Base-by-base conservation (phyloP, 2,888 invertebrate genomes). In the Mesoligia furuncula region DNA sequence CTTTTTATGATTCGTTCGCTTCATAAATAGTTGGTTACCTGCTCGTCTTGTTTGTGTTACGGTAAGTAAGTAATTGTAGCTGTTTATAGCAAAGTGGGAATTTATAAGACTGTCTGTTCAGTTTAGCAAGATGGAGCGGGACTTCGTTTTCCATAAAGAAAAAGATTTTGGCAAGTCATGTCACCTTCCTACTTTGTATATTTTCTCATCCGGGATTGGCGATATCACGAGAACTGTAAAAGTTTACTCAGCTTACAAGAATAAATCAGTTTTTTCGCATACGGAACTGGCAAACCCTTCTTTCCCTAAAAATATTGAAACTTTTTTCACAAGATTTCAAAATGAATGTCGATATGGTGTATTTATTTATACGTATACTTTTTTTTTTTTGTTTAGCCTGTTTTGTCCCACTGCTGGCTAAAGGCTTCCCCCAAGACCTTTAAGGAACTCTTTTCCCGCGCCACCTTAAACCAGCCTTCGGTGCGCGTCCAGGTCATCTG, bases 1-100 rank as follows among this genome's bases (percentile, higher is more conserved):
- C 66, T 85, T 85, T 87, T 87, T 85, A 85, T 88, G 75, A 79
- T 83, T 78, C 71, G 72, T 79, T 86, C 27, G 81, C 78, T 81
- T 79, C 68, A 80, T 80, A 85, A 83, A 88, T 76, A 78, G 76
- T 75, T 79, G 45, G 80, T 68, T 88, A 79, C 81, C 76, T 86
- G 74, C 54, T 70, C 54, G n/a, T 69, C 51, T 78, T 74, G 72
- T 71, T 85, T 78, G 54, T 66, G 74, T 73, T 64, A 85, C 39
- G 39, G 42, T 80, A 31, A 36, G 48, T 69, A 54, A 24, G 15
- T 78, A 68, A 66, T 79, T 74, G 61, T 36, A 59, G 73, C 64
- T 73, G 61, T 54, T 75, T 73, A 66, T 54, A 62, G 42, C 1
- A 31, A 36, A 39, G 59, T 45, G 15, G 8, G 20, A 27, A 61